A percentile compares a stretch with the other conserved stretches of the same genome.
Conservation (phyloP, 2,888 invertebrate species). For the Sphaeridia pumilis region DNA sequence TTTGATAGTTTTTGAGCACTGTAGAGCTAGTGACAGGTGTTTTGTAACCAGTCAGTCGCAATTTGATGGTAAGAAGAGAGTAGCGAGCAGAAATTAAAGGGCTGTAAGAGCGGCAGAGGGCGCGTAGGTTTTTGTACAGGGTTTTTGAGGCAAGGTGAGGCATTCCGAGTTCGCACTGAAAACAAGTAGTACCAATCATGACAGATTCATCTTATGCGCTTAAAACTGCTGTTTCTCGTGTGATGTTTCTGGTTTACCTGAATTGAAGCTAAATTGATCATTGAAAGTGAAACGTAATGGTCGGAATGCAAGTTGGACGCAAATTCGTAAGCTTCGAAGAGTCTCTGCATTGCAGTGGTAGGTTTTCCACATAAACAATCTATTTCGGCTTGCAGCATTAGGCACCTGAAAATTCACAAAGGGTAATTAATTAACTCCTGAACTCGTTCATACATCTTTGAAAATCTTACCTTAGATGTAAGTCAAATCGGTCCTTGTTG, state of each 20-base stretch:
- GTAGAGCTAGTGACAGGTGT: conserved; percentile 1
- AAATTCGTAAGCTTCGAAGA: conserved; percentile 26
- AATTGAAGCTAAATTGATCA: conserved; percentile 25
- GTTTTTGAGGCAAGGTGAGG: conserved; percentile 20
- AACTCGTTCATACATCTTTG: not conserved
- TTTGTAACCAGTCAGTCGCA: not conserved
- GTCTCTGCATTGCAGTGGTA: conserved; percentile 17
- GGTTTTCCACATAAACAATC: conserved; percentile 23
- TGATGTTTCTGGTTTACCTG: conserved; percentile 26
- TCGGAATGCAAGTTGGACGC: conserved; percentile 23
- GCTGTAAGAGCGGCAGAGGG: conserved; percentile 20
- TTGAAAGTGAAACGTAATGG: conserved; percentile 23
- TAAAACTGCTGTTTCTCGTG: not conserved
- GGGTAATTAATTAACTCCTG: not conserved
- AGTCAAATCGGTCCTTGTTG: no score
- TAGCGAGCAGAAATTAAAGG: conserved; percentile 21
- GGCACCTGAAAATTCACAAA: conserved; percentile 16
- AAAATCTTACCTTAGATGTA: conserved; percentile 10
- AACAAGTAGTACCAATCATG: not conserved
- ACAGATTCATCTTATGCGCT: not conserved
- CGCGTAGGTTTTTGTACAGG: conserved; percentile 22
- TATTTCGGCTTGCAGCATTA: conserved; percentile 27
- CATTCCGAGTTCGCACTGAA: conserved; percentile 24
- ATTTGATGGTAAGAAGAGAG: conserved; percentile 18
- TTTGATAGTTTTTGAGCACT: conserved; percentile 11